A percentile compares a stretch with the other conserved stretches of the same genome.
Conservation (phyloP, 2,888 invertebrate species). For the Troides oblongomaculatus region DNA sequence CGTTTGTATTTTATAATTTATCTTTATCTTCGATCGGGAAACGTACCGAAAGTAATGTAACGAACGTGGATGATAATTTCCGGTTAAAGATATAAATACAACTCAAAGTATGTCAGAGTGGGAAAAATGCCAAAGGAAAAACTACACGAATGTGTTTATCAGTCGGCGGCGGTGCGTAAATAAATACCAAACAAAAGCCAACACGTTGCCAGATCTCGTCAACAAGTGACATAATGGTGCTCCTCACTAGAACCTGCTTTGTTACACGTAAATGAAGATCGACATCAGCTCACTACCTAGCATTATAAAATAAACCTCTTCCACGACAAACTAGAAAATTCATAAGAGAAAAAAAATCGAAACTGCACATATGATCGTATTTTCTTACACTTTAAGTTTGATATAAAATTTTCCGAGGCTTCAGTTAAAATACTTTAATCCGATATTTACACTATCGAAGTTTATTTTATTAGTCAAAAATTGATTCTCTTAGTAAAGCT, state of each 20-base stretch:
- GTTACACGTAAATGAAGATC: background rate
- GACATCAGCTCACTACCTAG: background rate
- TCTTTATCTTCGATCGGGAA: background rate
- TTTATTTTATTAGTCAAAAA: too few relatives aligned
- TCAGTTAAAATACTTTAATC: too few relatives aligned
- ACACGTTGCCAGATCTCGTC: constrained; percentile 22
- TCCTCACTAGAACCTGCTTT: background rate
- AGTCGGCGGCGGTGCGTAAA: constrained; percentile 22
- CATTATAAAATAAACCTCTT: background rate
- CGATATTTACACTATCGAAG: too few relatives aligned
- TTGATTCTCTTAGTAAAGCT: too few relatives aligned
- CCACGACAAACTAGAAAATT: too few relatives aligned
- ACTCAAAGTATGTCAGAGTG: constrained; percentile 7
- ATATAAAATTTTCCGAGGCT: too few relatives aligned
- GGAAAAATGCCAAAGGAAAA: constrained; percentile 25
- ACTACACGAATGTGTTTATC: constrained; percentile 14
- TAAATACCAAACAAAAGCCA: constrained; percentile 30
- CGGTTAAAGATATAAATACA: constrained; percentile 26
- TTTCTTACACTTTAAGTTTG: too few relatives aligned
- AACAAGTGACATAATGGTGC: constrained; percentile 21
- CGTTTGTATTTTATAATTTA: background rate
- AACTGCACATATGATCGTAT: too few relatives aligned
- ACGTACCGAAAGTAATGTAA: background rate
- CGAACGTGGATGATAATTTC: constrained; percentile 11
- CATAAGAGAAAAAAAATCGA: too few relatives aligned